Base-by-base conservation (phyloP, 1,140 invertebrate genomes). In the Rhopalosiphum padi region DNA sequence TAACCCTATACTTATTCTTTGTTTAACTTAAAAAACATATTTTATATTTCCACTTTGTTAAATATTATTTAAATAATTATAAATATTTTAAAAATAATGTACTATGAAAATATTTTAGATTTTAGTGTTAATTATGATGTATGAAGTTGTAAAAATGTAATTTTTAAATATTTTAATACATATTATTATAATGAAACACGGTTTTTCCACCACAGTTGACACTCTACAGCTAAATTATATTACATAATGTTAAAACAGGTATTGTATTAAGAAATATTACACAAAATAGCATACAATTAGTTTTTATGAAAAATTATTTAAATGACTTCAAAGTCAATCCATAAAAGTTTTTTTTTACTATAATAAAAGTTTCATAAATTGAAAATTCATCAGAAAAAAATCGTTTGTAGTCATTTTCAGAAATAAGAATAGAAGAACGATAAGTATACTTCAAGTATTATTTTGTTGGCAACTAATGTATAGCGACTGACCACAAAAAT, bases 381-480 rank as follows among this genome's bases (percentile, higher is more conserved):
- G 30, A 77, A 77, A 77, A 77, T 77, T 18, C 60, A 35, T n/a
- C 60, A 77, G 60, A 77, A 77, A n/a, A 53, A 77, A 77, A 68
- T n/a, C 30, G 30, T 77, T 35, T 77, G 15, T n/a, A 35, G 60
- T 77, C 60, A n/a, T 77, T 77, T 18, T 15, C 15, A n/a, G 30
- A 18, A 77, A 77, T 77, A 77, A n/a, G 60, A 15, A 35, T 77
- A 77, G 15, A n/a, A n/a, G 30, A n/a, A 77, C 30, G 4, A 22
- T n/a, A n/a, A 77, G 30, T 77, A 77, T 35, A n/a, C 60, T 77
- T 77, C 60, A 77, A 77, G n/a, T 77, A 77, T n/a, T 77, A 77
- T 21, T 77, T 77, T 77, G 60, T 77, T n/a, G 60, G 15, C n/a
- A n/a, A 77, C 15, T 77, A 30, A n/a, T n/a, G 60, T 30, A 35